Percentiles rank a stretch among this genome's conserved stretches.
phyloP scores from a whole-genome alignment of 2,113 vertebrate species.

The Felis chaus region DNA sequence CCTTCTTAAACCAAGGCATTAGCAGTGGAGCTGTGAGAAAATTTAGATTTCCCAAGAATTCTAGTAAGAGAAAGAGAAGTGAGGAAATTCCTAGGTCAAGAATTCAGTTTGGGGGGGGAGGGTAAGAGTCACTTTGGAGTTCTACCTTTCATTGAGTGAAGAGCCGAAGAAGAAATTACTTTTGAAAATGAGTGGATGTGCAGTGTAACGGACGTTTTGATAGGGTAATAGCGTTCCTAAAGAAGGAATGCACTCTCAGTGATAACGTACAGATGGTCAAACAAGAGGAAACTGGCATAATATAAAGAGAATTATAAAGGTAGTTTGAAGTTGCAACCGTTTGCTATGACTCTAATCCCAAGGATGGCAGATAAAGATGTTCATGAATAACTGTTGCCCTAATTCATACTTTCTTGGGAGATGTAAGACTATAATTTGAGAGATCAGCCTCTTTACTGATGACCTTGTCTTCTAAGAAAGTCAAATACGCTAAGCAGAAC shows the following conservation, averaged over 20 bases:
- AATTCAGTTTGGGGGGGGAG: background rate
- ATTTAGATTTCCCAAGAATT: background rate
- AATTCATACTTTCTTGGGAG: background rate
- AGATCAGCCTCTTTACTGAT: background rate
- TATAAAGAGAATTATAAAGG: background rate
- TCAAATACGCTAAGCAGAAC: background rate
- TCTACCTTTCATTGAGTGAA: background rate
- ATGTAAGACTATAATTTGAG: background rate
- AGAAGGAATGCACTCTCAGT: background rate
- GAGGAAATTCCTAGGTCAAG: background rate
- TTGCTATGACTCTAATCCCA: background rate
- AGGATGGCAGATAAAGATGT: background rate
- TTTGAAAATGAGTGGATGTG: background rate
- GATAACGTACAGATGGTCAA: background rate
- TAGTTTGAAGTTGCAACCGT: background rate
- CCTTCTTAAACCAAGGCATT: background rate
- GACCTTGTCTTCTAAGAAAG: background rate
- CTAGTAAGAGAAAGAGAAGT: background rate
- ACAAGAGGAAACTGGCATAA: background rate
- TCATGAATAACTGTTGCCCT: background rate
- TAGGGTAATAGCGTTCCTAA: background rate
- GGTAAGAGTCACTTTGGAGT: background rate
- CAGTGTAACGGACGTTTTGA: background rate
- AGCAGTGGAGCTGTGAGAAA: background rate
- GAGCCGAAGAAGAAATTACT: background rate